Conservation (phyloP, 2,888 invertebrate species). For the Odontomyia ornata region DNA sequence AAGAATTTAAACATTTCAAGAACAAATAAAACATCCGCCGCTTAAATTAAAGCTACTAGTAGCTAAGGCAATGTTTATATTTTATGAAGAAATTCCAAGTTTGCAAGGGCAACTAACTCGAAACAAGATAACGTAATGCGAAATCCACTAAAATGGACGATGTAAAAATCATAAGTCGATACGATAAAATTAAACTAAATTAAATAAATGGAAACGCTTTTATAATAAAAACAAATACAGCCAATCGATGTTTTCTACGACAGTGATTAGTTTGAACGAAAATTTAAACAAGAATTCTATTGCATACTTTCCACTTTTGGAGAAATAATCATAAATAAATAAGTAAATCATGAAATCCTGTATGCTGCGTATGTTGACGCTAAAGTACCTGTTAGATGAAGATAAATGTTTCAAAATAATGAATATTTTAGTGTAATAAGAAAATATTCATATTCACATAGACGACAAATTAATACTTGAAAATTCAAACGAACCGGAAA, state of each 20-base stretch:
- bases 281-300: neutral
- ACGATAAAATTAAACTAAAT: neutral
- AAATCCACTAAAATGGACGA: neutral
- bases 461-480: neutral
- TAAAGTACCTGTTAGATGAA: slow-evolving; percentile 50
- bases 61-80: neutral
- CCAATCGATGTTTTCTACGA: slow-evolving; percentile 47
- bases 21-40: too few species aligned
- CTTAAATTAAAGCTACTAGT: neutral
- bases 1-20: too few species aligned
- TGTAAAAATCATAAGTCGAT: neutral
- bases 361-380: slow-evolving; percentile 47
- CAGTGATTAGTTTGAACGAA: neutral
- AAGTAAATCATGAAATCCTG: slow-evolving; percentile 32
- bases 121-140: too few species aligned
- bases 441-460: neutral
- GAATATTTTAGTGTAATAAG: neutral
- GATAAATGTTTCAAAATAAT: slow-evolving; percentile 30
- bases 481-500: neutral
- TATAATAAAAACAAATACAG: neutral
- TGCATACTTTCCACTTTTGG: slow-evolving; percentile 7
- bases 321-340: slow-evolving; percentile 16
- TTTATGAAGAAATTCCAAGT: neutral
- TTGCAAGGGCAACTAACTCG: too few species aligned
- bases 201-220: neutral